Base-by-base conservation (phyloP, 2,888 invertebrate species). In the Pachycephus smyrnensis region DNA sequence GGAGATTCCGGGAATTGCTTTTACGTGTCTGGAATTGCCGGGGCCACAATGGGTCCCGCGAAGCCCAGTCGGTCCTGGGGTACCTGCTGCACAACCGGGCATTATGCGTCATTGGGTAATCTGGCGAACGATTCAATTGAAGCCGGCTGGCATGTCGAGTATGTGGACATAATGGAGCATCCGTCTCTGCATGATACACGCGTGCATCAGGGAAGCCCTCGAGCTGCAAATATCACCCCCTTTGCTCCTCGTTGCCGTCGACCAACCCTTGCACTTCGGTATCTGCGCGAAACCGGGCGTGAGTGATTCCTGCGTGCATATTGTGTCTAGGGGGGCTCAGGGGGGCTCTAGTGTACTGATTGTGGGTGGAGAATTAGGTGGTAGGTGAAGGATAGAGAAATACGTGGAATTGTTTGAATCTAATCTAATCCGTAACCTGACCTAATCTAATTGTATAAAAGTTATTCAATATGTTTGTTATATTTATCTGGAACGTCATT, bases 51-150 rank as follows among this genome's bases (percentile, higher is more conserved):
- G 85, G 89, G 83, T 84, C 82, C 85, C 84, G 31, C 71, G 71
- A 55, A 55, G 71, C 31, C 71, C 71, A 31, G 32, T 32, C 12
- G 71, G 31, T 83, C 86, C 84, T 83, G 84, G 85, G 82, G 9
- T 33, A 31, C 71, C 71, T 84, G 83, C 55, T 55, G 55, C 23
- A 55, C 71, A 71, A 71, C 71, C 71, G 79, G 81, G 85, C 89
- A 90, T 90, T 89, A 91, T 90, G 90, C 91, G 88, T 91, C 90
- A 91, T 90, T 90, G 90, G 90, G 86, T 91, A 91, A 91, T 91
- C 90, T 89, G 88, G 88, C 87, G 88, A 90, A 89, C 89, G 90
- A 91, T 91, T 91, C 91, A 90, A 91, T 90, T 89, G 89, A 89
- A 89, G 84, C 89, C 84, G 84, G 83, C 81, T 84, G 90, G 90